phyloP scores from a whole-genome alignment of 2,797 vertebrate species.

The Nyctibius grandis region DNA sequence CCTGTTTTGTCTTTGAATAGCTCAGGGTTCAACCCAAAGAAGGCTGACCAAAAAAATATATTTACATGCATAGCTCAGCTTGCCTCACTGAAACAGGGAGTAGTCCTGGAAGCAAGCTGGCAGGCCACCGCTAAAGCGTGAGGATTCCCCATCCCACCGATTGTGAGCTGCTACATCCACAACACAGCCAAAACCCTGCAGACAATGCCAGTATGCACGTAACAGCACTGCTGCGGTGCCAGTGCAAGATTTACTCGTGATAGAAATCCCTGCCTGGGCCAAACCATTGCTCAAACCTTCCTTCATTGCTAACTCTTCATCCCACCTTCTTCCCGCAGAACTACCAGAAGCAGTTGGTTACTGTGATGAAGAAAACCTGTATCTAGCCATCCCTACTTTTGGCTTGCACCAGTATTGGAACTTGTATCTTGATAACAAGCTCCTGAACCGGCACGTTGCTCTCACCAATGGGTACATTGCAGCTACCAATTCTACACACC shows the following conservation, averaged over 20 bases:
- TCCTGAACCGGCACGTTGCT: constrained; percentile 64
- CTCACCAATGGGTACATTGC: constrained; percentile 65
- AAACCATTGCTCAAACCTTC: neutral
- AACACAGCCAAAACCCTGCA: neutral
- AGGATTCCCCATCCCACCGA: neutral
- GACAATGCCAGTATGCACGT: fast-evolving
- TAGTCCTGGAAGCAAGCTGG: neutral
- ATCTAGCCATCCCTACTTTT: constrained; percentile 8
- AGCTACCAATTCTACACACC: constrained; percentile 68
- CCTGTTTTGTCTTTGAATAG: neutral
- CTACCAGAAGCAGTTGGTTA: constrained; percentile 47
- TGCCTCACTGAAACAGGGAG: neutral
- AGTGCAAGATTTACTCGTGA: neutral
- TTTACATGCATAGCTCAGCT: neutral
- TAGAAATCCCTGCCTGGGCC: neutral
- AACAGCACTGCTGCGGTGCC: neutral
- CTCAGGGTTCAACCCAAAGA: neutral
- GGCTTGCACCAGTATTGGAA: constrained; percentile 71
- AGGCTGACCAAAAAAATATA: neutral
- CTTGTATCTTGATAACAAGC: constrained; percentile 60
- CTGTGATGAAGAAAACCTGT: constrained; percentile 54
- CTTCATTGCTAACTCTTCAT: neutral
- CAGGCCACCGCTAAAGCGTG: neutral
- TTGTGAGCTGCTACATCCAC: neutral
- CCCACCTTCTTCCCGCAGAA: neutral